Evolutionary conservation across 1,140 invertebrate species (phyloP), one percentile per base, ranked within the genome.

Genomic region (Cecropterus lyciades): DNA sequence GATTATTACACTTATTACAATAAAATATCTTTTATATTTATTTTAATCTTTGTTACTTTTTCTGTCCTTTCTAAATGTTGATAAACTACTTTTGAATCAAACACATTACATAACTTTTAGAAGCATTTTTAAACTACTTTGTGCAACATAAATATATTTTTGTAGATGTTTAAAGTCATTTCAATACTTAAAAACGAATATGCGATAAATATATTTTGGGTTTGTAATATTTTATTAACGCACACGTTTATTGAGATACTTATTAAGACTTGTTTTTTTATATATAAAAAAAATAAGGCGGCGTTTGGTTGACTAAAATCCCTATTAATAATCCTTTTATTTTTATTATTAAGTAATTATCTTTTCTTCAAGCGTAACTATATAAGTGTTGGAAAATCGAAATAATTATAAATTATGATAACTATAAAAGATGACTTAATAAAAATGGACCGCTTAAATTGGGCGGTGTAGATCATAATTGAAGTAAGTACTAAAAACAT

Each of bases 401-500:
- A 55, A 55, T 9, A 17, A 55, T 55, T 20, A 40, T 4, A 43
- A 43, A 43, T 43, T 14, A 43, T 43, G 15, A 20, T 55, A 55
- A 40, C 33, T 55, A 46, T 59, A 10, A 59, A 57, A 57, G 15
- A 45, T 46, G n/a, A 15, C 13, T 59, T 16, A 27, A 59, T 40
- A 27, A 43, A 40, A 24, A 49, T 20, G 40, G 20, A 59, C 56
- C 40, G 42, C 56, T 30, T 13, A 14, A 30, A 27, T 7, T 40
- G 52, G 33, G 42, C 56, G 56, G 56, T 20, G 3, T 27, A 45
- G 17, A 49, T 49, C 46, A 27, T 49, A 43, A 8, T 55, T 20
- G 30, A 16, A 59, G 17, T 59, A 30, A 59, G 46, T 20, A 8
- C 13, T 46, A 59, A 59, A 20, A 46, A 59, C 42, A 59, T 59